Conservation (phyloP, 1,140 invertebrate genomes). For the Papilio aristodemus region DNA sequence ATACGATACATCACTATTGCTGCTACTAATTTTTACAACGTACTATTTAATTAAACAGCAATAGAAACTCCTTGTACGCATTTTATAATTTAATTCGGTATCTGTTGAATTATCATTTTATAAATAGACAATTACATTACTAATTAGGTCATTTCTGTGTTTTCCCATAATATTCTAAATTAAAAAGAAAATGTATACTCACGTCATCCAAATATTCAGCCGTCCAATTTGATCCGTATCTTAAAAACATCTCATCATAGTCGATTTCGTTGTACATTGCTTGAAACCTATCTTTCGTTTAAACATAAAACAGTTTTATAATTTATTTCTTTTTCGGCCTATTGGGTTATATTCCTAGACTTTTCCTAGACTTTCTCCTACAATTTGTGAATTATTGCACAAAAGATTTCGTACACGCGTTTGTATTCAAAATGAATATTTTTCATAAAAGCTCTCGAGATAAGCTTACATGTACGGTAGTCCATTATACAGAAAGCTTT, state of each 20-base stretch:
- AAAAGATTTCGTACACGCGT: slow-evolving; percentile 14
- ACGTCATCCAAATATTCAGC: slow-evolving; percentile 52
- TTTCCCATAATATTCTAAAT: no score
- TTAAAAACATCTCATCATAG: slow-evolving; percentile 41
- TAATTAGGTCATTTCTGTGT: no score
- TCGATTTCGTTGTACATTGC: slow-evolving; percentile 33
- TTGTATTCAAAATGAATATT: slow-evolving; percentile 41
- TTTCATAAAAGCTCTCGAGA: slow-evolving; percentile 47
- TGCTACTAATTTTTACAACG: no score
- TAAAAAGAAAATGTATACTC: no score
- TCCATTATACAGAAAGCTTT: slow-evolving; percentile 75
- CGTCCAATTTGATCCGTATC: slow-evolving; percentile 48
- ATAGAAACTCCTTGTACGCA: no score
- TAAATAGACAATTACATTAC: no score
- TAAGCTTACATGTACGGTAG: slow-evolving; percentile 58
- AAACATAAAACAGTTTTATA: neutral
- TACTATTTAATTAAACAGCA: no score
- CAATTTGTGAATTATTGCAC: neutral
- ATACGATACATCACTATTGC: no score
- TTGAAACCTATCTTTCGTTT: neutral
- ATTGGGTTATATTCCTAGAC: no score
- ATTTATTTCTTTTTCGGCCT: neutral
- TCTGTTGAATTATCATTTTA: no score
- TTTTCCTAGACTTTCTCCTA: no score
- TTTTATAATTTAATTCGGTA: no score